Conservation (phyloP, 2,797 vertebrate genomes). For the Sternotherus odoratus region DNA sequence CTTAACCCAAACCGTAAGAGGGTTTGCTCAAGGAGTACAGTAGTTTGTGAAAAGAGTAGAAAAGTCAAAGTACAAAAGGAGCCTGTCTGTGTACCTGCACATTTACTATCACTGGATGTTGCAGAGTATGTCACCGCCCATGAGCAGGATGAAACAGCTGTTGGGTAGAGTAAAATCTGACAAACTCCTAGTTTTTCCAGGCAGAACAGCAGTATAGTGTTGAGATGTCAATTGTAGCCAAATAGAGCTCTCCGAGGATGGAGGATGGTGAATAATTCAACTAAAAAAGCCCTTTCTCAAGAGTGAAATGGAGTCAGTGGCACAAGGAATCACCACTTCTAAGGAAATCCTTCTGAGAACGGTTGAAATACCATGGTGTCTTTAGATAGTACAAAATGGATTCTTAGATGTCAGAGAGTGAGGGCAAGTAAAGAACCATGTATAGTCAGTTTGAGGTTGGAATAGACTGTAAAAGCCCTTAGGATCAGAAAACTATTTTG, state of each 20-base stretch:
- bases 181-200: background rate
- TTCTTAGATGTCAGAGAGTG: background rate
- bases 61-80: background rate
- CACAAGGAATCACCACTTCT: background rate
- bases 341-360: background rate
- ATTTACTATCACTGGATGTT: background rate
- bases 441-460: background rate
- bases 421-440: background rate
- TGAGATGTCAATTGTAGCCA: background rate
- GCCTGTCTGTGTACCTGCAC: background rate
- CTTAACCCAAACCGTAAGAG: background rate
- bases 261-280: background rate
- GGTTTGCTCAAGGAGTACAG: background rate
- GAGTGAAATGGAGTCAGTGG: background rate
- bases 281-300: conserved; percentile 25
- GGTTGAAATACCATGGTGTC: background rate
- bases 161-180: background rate
- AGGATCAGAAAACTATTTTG: conserved; percentile 53
- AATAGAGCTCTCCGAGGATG: background rate
- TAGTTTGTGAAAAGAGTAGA: background rate
- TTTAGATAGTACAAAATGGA: background rate
- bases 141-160: background rate
- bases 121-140: background rate
- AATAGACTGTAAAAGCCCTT: background rate
- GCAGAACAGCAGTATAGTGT: background rate